phyloP scores from a whole-genome alignment of 1,140 invertebrate species.

The Neelides sp. region DNA sequence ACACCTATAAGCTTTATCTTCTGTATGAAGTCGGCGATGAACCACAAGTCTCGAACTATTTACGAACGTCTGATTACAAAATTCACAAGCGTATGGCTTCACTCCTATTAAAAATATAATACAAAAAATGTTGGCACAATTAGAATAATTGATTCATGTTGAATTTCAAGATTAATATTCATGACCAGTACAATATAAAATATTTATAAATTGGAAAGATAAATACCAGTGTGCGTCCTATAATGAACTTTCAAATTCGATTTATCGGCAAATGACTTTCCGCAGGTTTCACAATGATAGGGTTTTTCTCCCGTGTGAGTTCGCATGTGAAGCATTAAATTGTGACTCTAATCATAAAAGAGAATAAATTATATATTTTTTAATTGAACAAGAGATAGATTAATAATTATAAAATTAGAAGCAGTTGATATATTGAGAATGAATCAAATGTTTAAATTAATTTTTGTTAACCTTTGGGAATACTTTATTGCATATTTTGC shows the following conservation, averaged over 20 bases:
- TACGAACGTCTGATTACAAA: constrained; percentile 21
- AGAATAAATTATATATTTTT: too few species aligned
- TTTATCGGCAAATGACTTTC: constrained; percentile 40
- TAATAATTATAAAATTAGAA: too few species aligned
- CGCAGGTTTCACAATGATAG: constrained; percentile 64
- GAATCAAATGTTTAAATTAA: too few species aligned
- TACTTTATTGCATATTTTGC: constrained; percentile 25
- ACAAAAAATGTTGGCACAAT: background rate
- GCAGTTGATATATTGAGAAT: too few species aligned
- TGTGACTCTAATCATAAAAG: constrained; percentile 26
- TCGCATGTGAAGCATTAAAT: constrained; percentile 59
- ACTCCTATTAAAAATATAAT: background rate
- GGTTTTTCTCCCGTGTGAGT: constrained; percentile 63
- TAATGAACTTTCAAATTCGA: constrained; percentile 29
- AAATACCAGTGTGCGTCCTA: constrained; percentile 4
- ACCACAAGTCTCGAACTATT: constrained; percentile 25
- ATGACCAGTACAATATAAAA: too few species aligned
- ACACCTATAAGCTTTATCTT: constrained; percentile 45
- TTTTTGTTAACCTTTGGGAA: constrained; percentile 10
- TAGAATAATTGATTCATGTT: background rate
- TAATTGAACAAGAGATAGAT: too few species aligned
- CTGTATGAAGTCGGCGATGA: constrained; percentile 33
- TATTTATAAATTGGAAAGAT: background rate
- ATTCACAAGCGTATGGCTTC: constrained; percentile 14
- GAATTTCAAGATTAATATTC: background rate